Evolutionary conservation across 2,113 vertebrate genomes (phyloP).

Genomic region (Thymallus thymallus): DNA sequence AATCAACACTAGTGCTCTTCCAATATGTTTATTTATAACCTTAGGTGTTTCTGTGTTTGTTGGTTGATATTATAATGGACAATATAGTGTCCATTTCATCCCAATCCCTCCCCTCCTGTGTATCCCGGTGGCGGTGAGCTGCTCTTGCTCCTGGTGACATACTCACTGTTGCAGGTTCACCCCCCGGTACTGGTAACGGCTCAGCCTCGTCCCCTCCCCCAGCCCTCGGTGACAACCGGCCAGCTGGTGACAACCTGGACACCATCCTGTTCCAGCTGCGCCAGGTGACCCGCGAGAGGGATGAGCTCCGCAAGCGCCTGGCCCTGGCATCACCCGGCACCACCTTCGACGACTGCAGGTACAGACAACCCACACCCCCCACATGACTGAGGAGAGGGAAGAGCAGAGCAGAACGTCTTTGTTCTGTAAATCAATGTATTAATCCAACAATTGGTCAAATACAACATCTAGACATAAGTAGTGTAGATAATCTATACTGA

Average conservation of each 20-base stretch:
- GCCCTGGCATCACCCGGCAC: constrained; percentile 90
- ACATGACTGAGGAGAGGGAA: too few species aligned
- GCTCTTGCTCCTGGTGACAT: constrained; percentile 43
- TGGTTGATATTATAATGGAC: too few species aligned
- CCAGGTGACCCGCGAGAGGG: constrained; percentile 92
- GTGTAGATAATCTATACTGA: too few species aligned
- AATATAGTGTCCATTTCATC: too few species aligned
- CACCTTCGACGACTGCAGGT: constrained; percentile 96
- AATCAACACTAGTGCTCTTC: too few species aligned
- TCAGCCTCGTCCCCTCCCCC: constrained; percentile 90
- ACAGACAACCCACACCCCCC: constrained; percentile 38
- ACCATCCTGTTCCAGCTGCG: constrained; percentile 88
- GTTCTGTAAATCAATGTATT: too few species aligned
- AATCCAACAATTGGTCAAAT: too few species aligned
- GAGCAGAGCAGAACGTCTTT: too few species aligned
- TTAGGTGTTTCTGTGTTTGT: too few species aligned
- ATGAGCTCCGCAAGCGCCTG: constrained; percentile 92
- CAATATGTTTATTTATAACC: too few species aligned
- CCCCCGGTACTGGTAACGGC: constrained; percentile 70
- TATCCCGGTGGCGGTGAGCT: constrained; percentile 10
- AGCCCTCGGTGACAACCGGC: constrained; percentile 81
- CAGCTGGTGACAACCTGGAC: constrained; percentile 87
- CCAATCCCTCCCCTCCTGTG: neutral
- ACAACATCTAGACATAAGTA: too few species aligned
- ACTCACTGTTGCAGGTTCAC: constrained; percentile 80